A percentile compares a stretch with the other conserved stretches of the same genome.
Conservation (phyloP, 2,888 invertebrate species). For the Tortrix viridana region DNA sequence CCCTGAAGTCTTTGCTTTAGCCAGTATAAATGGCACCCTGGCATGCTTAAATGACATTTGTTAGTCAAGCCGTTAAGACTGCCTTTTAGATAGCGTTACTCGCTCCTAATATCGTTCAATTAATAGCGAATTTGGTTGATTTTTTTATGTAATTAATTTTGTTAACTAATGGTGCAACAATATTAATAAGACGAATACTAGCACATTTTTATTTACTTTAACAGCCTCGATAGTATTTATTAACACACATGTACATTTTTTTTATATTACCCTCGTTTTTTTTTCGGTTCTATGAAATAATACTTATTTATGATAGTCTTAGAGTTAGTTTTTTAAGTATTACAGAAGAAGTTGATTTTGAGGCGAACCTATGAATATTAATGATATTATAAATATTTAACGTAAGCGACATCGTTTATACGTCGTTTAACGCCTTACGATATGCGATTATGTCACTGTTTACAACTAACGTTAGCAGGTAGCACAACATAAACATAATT, state of each 20-base stretch:
- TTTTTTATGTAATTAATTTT: conserved; percentile 1
- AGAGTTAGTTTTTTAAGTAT: conserved; percentile 49
- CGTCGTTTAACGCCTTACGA: no score
- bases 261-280: background rate
- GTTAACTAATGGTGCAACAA: conserved; percentile 65
- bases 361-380: conserved; percentile 38
- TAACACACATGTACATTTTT: no score
- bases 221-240: no score
- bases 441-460: no score
- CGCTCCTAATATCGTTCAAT: conserved; percentile 1
- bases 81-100: conserved; percentile 5
- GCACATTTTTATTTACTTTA: background rate
- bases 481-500: no score
- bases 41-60: background rate
- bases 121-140: conserved; percentile 12
- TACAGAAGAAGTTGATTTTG: conserved; percentile 55
- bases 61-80: background rate
- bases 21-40: background rate
- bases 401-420: background rate
- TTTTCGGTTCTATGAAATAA: conserved; percentile 26
- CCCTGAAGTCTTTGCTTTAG: background rate
- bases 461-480: no score
- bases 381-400: background rate
- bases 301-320: conserved; percentile 45
- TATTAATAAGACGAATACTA: conserved; percentile 51